Evolutionary conservation across 2,113 vertebrate genomes (phyloP).

Genomic region (Mastomys coucha): DNA sequence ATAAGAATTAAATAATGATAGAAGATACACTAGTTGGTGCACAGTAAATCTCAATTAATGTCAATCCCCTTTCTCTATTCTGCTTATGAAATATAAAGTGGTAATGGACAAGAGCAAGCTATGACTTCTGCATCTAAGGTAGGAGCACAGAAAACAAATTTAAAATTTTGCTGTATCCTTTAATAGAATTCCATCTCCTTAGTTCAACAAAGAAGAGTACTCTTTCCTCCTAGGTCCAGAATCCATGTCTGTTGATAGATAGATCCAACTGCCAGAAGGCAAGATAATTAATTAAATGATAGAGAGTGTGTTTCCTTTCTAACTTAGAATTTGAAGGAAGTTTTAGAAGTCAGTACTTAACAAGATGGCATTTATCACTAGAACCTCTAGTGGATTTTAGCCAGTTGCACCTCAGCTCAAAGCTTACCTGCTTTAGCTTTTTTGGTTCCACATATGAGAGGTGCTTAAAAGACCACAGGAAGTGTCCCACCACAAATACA

Average conservation of each 20-base stretch:
- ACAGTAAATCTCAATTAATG: neutral
- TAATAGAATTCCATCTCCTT: neutral
- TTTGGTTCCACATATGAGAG: neutral
- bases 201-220: neutral
- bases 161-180: neutral
- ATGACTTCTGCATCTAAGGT: neutral
- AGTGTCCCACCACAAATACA: conserved; percentile 8
- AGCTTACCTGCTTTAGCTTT: neutral
- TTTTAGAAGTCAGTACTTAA: neutral
- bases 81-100: conserved; percentile 18
- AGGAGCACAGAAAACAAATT: neutral
- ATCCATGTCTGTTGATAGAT: neutral
- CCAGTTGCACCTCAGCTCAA: neutral
- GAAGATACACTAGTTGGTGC: neutral
- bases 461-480: neutral
- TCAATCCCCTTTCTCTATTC: neutral
- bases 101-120: neutral
- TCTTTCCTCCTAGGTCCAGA: neutral
- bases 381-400: neutral
- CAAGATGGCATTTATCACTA: neutral
- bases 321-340: neutral
- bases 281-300: neutral
- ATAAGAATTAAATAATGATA: neutral
- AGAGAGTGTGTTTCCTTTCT: neutral
- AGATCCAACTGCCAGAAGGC: neutral